Conservation (phyloP, 2,113 vertebrate genomes). For the Phyllostomus discolor region DNA sequence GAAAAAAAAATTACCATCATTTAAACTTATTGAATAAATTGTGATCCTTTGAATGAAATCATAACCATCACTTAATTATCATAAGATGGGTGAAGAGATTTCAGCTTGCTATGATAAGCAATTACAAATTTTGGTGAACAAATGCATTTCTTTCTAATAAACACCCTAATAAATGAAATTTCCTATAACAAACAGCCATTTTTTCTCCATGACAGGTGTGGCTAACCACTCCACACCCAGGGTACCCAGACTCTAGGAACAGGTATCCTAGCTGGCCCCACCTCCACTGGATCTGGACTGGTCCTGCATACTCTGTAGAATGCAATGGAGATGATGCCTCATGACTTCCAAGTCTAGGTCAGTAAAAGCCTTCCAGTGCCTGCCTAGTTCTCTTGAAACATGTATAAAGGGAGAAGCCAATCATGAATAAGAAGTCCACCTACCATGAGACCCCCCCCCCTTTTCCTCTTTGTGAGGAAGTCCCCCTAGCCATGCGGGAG, state of each 20-base stretch:
- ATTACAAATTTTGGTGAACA: neutral
- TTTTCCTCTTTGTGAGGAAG: neutral
- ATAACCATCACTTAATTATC: neutral
- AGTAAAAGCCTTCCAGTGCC: neutral
- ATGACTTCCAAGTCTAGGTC: neutral
- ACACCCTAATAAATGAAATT: neutral
- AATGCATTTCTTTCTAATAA: neutral
- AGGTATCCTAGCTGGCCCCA: fast-evolving
- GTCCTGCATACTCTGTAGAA: neutral
- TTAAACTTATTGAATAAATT: neutral
- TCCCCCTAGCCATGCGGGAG: neutral
- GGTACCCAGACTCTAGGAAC: neutral
- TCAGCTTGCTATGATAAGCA: neutral
- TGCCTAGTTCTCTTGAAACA: neutral
- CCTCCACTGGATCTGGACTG: neutral
- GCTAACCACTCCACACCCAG: neutral
- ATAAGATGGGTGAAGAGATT: constrained; percentile 18
- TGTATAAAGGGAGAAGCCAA: neutral
- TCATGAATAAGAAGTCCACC: neutral
- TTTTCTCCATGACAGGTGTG: neutral
- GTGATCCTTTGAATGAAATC: neutral
- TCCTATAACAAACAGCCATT: neutral
- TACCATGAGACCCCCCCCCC: neutral
- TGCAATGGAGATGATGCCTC: neutral
- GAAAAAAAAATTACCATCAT: neutral